Percentiles rank a stretch among this genome's conserved stretches.
phyloP scores from a whole-genome alignment of 2,113 vertebrate genomes.

The Elanus axillaris region DNA sequence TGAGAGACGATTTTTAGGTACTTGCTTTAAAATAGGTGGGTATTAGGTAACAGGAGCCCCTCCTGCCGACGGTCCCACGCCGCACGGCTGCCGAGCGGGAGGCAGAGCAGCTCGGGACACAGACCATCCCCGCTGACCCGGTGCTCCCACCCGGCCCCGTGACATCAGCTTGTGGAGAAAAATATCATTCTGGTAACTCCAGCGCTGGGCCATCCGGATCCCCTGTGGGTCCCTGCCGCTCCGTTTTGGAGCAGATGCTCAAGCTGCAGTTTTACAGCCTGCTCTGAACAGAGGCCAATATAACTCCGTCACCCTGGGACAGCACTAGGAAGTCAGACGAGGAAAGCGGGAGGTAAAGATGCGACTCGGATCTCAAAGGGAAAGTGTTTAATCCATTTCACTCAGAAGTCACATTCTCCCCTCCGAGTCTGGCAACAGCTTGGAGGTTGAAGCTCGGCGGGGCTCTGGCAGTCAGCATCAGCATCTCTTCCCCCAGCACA shows the following conservation, averaged over 20 bases:
- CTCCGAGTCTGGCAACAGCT: not conserved
- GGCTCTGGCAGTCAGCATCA: not conserved
- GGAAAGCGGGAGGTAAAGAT: not conserved
- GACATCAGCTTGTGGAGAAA: not conserved
- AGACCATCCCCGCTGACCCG: accelerated
- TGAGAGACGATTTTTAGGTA: accelerated
- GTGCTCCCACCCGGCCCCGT: not conserved
- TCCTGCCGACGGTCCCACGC: not conserved
- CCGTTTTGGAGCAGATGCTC: not conserved
- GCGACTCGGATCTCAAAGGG: not conserved
- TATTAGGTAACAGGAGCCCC: not conserved
- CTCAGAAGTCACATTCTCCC: not conserved
- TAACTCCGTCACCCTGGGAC: not conserved
- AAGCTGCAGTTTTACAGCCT: not conserved
- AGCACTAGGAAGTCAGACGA: not conserved
- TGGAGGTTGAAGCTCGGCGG: not conserved
- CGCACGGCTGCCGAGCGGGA: accelerated
- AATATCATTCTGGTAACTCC: not conserved
- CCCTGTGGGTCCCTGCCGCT: not conserved
- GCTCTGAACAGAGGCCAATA: not conserved
- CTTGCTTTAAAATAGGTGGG: not conserved
- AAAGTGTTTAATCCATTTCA: not conserved
- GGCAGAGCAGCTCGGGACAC: accelerated
- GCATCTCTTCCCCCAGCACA: not conserved
- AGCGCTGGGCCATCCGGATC: accelerated